Evolutionary conservation across 2,113 vertebrate species (phyloP), one percentile per base, ranked within the genome.

Genomic region (Hystrix brachyura): DNA sequence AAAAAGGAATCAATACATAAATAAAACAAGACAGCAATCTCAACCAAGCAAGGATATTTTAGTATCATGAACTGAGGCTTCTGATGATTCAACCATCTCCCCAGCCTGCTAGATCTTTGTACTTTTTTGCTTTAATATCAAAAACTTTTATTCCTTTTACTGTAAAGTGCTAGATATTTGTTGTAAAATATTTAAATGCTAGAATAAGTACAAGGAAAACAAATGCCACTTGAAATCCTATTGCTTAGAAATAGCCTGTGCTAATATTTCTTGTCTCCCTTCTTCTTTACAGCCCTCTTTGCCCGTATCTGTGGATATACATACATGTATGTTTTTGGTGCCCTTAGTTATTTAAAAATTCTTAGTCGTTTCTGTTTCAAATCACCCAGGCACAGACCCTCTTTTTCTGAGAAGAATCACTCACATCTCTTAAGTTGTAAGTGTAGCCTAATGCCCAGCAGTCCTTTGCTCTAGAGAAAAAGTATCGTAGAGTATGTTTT

Each of bases 321-420:
- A 15, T 34, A 1, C 17, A 8, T 55, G 21, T 5, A 32, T 48
- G 19, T 79, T 79, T 92, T 83, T 67, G 60, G 67, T 65, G 13
- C 43, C 25, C 89, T 96, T 59, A 23, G 5, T 87, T 80, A 84
- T 53, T 79, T 94, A 79, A 94, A 57, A 90, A 82, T 80, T 83
- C 21, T 51, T 51, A 38, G 15, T 34, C 76, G 29, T 6, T 60
- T 90, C 64, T 87, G 34, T 86, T 90, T 83, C 57, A 71, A 43
- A 25, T 83, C 17, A 53, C 6, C 12, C n/a, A 78, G 74, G 46
- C 89, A 48, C 8, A 46, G 59, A 46, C 34, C 13, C 18, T 91
- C 12, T 25, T 90, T 55, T 86, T 76, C 27, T 51, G 74, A 67
- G 51, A 80, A 67, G 51, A 82, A 64, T 21, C 57, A 10, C 69